These are phyloP conservation scores for Hylia prasina DNA, from an alignment of 2,113 vertebrate species.

Conservation along the genomic window DNA sequence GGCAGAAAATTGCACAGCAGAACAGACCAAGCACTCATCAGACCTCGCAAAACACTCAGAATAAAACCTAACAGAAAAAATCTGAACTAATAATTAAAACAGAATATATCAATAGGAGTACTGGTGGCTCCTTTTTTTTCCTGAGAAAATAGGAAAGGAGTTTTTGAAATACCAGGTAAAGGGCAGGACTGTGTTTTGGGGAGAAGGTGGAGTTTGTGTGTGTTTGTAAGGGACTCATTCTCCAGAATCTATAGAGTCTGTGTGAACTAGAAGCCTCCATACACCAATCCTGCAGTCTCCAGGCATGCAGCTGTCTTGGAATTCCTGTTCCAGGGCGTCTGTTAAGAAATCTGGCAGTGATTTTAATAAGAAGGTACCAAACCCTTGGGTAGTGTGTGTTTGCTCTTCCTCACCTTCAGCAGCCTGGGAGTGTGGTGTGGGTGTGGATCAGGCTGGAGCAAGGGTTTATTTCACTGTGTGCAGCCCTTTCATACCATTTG, in stretches of 20 bases:
- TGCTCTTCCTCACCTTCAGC: not conserved
- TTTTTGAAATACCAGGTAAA: not conserved
- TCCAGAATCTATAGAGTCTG: not conserved
- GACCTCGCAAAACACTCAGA: not conserved
- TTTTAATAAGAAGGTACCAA: not conserved
- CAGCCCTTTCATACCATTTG: not conserved
- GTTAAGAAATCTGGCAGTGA: not conserved
- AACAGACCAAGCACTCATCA: not conserved
- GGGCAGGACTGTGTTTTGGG: not conserved
- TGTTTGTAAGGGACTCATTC: not conserved
- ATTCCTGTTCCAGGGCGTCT: not conserved
- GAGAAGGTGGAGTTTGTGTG: not conserved
- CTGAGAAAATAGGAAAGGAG: not conserved
- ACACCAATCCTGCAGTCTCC: not conserved
- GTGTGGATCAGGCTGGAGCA: not conserved
- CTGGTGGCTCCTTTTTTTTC: not conserved
- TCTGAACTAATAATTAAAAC: not conserved
- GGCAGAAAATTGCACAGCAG: not conserved
- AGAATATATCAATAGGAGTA: not conserved
- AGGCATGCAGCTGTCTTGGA: not conserved
- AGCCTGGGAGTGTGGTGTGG: not conserved
- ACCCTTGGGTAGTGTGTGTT: not conserved
- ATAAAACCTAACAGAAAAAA: not conserved
- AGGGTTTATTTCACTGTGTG: not conserved
- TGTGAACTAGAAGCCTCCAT: not conserved